Base-by-base conservation (phyloP, 2,113 vertebrate genomes). In the Cyanoderma ruficeps region DNA sequence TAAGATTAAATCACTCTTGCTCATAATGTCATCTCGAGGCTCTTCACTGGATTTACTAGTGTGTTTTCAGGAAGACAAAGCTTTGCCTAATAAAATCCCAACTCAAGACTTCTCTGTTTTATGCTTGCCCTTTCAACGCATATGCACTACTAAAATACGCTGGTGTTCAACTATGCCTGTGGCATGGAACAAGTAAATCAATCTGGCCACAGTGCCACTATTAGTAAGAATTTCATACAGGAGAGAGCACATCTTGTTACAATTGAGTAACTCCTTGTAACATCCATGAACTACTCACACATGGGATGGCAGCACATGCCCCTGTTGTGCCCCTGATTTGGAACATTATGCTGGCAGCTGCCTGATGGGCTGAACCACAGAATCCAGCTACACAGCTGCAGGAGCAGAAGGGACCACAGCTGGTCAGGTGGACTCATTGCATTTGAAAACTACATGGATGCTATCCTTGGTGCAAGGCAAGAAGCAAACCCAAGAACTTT, bases 401-500 rank as follows among this genome's bases (percentile, higher is more conserved):
- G 17, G 24, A 71, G 41, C 16, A 86, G 17, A 60, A n/a, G 20
- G 7, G 23, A 31, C 14, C 61, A 23, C 33, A 52, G 39, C 22
- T 60, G 33, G 39, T 30, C 39, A 61, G 9, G 33, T 3, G 15
- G 42, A 76, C 9, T 37, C 33, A 12, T 3, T 57, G 63, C 33
- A 55, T 44, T 30, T 33, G 39, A 30, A 39, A 61, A 16, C 21
- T 37, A 27, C 4, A 83, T 0, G 0, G 75, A 52, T 41, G 31
- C 50, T n/a, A 23, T 4, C 4, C 13, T 8, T 23, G 20, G 22
- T 41, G 20, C 42, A 88, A 79, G 41, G 56, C 9, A 22, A 41
- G 49, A 70, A 78, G 17, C n/a, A 78, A 70, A 70, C 2, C 7
- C 0, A 0, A 56, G 21, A 91, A 60, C 23, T 24, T 67, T 1